phyloP scores from a whole-genome alignment of 2,797 vertebrate species.

The Menidia menidia region DNA sequence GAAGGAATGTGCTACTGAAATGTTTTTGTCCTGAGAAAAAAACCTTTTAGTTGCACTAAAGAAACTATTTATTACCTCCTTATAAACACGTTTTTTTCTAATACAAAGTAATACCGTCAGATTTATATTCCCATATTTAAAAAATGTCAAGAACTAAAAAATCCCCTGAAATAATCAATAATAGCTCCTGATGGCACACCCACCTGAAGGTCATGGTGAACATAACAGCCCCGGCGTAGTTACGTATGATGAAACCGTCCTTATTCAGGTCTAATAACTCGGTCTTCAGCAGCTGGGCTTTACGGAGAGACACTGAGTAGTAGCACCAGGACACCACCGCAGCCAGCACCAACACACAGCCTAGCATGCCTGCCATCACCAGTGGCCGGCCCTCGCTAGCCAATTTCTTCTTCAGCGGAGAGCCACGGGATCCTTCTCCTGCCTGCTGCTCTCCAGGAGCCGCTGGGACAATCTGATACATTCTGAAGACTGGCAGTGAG shows the following conservation, averaged over 20 bases:
- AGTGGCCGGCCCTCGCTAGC: conserved; percentile 82
- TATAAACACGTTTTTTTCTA: too few species aligned
- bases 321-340: conserved; percentile 92
- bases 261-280: conserved; percentile 89
- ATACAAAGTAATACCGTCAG: too few species aligned
- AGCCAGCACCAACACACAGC: conserved; percentile 85
- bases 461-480: conserved; percentile 84
- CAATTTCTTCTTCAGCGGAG: conserved; percentile 79
- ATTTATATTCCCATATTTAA: not conserved
- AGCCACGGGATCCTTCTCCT: conserved; percentile 54
- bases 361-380: conserved; percentile 81
- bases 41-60: too few species aligned
- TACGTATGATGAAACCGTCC: conserved; percentile 91
- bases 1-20: too few species aligned
- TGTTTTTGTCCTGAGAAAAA: not conserved
- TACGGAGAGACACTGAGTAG: conserved; percentile 89
- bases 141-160: not conserved
- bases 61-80: too few species aligned
- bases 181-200: conserved; percentile 15
- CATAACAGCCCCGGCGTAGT: conserved; percentile 84
- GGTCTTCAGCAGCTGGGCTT: conserved; percentile 86
- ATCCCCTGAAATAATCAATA: conserved; percentile 1
- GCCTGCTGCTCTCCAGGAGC: conserved; percentile 73
- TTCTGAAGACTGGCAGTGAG: conserved; percentile 42
- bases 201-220: conserved; percentile 90